Evolutionary conservation across 2,797 vertebrate species (phyloP).

Genomic region (Catamblyrhynchus diadema): DNA sequence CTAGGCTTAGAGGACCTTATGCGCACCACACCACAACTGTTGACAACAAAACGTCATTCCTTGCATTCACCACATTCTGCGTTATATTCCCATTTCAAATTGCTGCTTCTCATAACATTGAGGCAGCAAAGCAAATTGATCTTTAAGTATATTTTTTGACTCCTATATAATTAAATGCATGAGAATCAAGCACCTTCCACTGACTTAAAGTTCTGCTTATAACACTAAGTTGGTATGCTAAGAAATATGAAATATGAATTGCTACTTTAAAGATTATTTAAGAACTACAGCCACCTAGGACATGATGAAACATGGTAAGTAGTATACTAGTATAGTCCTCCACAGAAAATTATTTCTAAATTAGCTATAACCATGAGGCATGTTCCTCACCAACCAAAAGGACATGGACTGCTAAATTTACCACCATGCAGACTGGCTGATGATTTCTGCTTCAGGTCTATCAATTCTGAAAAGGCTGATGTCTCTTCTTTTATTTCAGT

Average conservation of each 20-base stretch:
- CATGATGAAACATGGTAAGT: background rate
- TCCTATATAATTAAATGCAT: background rate
- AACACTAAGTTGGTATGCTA: slow-evolving; percentile 1
- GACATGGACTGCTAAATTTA: rapidly evolving
- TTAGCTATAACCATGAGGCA: background rate
- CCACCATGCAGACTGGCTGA: background rate
- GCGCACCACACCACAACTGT: background rate
- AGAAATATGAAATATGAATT: background rate
- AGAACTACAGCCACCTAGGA: background rate
- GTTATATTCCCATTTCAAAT: background rate
- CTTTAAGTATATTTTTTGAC: background rate
- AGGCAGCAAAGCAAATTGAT: background rate
- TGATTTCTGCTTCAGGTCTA: background rate
- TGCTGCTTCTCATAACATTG: background rate
- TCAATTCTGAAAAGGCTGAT: background rate
- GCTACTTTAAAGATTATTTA: background rate
- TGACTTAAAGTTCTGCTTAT: background rate
- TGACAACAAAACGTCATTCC: background rate
- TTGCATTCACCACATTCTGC: background rate
- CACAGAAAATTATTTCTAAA: background rate
- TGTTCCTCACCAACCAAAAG: background rate
- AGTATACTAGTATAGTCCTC: background rate
- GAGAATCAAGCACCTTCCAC: background rate
- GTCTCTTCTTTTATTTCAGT: background rate
- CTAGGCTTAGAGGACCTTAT: background rate